Conservation (phyloP, 1,140 invertebrate species). For the Panonychus citri region DNA sequence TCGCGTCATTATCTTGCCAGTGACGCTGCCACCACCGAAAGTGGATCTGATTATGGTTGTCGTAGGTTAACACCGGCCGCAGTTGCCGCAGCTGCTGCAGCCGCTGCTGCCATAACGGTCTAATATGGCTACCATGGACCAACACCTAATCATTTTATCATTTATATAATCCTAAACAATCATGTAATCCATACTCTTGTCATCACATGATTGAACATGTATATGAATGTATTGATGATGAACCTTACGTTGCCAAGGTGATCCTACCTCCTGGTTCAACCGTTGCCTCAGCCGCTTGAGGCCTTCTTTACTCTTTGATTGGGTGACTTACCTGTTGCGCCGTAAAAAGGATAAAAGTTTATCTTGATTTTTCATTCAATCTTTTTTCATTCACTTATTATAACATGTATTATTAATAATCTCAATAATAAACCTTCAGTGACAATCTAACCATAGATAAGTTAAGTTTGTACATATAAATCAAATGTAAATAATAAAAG, state of each 20-base stretch:
- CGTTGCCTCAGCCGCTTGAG: neutral
- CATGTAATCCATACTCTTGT: neutral
- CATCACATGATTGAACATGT: conserved; percentile 9
- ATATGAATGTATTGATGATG: conserved; percentile 10
- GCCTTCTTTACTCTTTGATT: no score
- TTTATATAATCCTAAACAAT: neutral
- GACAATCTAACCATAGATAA: no score
- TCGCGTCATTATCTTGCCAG: neutral
- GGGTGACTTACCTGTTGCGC: conserved; percentile 65
- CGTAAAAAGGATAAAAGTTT: conserved; percentile 21
- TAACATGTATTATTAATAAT: no score
- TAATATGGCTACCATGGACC: no score
- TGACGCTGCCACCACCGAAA: neutral
- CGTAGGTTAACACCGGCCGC: neutral
- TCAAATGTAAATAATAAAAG: no score
- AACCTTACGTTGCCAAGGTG: conserved; percentile 3
- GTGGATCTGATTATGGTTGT: neutral
- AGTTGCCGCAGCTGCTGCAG: neutral
- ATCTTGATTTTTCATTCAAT: no score
- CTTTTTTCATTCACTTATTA: no score
- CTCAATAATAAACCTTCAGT: no score
- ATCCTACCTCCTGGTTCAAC: neutral
- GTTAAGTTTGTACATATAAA: no score
- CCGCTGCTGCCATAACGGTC: neutral
- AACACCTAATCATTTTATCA: neutral